Conservation (phyloP, 2,113 vertebrate genomes). For the Egretta garzetta region DNA sequence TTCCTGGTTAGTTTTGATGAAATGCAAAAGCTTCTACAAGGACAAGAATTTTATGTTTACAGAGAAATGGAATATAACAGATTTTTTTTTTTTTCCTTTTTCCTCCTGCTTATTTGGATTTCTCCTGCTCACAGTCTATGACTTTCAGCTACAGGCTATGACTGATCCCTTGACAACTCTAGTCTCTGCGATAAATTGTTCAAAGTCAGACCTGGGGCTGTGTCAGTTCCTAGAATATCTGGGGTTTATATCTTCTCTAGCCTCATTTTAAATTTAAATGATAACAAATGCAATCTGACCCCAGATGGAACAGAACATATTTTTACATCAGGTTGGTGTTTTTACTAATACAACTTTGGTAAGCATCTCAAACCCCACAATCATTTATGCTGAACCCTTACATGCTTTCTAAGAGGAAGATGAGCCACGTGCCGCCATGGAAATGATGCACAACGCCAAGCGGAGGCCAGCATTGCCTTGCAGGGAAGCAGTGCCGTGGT, state of each 20-base stretch:
- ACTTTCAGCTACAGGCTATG: slow-evolving; percentile 55
- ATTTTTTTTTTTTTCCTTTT: neutral
- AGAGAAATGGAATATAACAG: neutral
- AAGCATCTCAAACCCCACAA: neutral
- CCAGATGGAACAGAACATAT: neutral
- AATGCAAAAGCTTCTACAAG: neutral
- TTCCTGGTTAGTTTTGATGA: neutral
- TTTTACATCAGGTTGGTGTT: neutral
- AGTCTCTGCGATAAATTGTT: slow-evolving; percentile 58
- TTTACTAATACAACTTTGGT: neutral
- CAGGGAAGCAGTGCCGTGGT: neutral
- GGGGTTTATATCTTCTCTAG: slow-evolving; percentile 52
- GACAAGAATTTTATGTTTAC: neutral
- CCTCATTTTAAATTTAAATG: slow-evolving; percentile 66
- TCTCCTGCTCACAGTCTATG: neutral
- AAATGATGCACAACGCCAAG: neutral
- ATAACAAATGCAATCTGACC: slow-evolving; percentile 27
- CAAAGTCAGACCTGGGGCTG: slow-evolving; percentile 67
- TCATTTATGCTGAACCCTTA: neutral
- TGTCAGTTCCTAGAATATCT: slow-evolving; percentile 69
- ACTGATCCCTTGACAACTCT: slow-evolving; percentile 66
- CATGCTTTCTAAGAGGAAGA: neutral
- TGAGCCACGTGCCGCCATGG: neutral
- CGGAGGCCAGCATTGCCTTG: neutral
- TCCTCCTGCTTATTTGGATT: slow-evolving; percentile 27